Evolutionary conservation across 2,888 invertebrate genomes (phyloP), one percentile per base, ranked within the genome.

Genomic region (Brenthis ino): DNA sequence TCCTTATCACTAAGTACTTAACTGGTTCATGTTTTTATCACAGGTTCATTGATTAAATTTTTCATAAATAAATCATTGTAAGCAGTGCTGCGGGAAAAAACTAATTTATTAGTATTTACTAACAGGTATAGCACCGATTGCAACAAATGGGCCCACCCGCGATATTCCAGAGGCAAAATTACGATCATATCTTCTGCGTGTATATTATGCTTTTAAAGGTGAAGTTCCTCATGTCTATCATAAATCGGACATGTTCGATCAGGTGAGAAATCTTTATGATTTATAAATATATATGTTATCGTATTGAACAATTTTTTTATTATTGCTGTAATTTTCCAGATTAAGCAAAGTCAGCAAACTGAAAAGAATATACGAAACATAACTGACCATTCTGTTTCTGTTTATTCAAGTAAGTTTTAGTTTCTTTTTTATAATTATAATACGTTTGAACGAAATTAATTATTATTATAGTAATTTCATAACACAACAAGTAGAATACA

Each of bases 131-230:
- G 86, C 93, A 2, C 95, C 95, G 50, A 90, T 95, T 95, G 95
- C 96, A 6, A 95, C 96, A 0, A 94, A 95, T 77, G 98, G 98
- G 79, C 96, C 96, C 85, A 94, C 95, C 6, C 94, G 94, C 63
- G 95, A 96, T 74, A 93, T 95, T 33, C 95, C 96, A 0, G 97
- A 97, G 82, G 95, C 95, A 74, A 94, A 95, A 54, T 94, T 97
- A 89, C 95, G 98, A 20, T 95, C 96, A 65, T 99, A 98, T 85
- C 93, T 99, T 72, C 95, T 96, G 61, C 96, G 98, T 85, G 96
- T 99, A 73, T 98, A 98, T 88, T 96, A 97, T 84, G 95, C 96
- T 66, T 98, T 99, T 93, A 96, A 97, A 78, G 97, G 98, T 57
- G 98, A 98, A 88, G 97, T 98, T 79, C 98, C 98, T 0, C 91